Percentiles rank a stretch among this genome's conserved stretches.
These are phyloP conservation scores for Hylyphantes graminicola DNA, from an alignment of 1,140 invertebrate genomes.

Conservation along the genomic window DNA sequence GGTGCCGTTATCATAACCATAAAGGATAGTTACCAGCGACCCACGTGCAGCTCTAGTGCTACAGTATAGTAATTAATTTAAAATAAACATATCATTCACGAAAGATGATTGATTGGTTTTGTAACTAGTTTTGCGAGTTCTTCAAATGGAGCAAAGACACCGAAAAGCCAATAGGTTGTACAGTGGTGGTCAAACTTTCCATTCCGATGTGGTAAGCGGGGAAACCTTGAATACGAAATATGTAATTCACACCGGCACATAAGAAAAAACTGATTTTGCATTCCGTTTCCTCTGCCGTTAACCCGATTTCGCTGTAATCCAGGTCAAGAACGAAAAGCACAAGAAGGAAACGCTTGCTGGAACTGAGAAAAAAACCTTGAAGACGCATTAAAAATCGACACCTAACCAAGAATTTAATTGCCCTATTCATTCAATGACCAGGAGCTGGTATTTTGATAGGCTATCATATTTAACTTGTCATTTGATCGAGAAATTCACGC, in stretches of 20 bases:
- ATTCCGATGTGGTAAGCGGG: not conserved
- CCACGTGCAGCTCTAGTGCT: too few species aligned
- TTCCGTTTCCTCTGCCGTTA: conserved; percentile 12
- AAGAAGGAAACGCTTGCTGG: conserved; percentile 6
- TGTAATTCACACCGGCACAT: conserved; percentile 26
- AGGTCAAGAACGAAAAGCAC: conserved; percentile 54
- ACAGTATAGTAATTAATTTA: too few species aligned
- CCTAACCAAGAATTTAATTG: conserved; percentile 49
- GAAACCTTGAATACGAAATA: conserved; percentile 26
- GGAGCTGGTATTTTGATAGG: not conserved
- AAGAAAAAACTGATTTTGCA: conserved; percentile 23
- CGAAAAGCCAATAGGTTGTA: not conserved
- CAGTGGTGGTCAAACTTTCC: conserved; percentile 27
- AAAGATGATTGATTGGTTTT: too few species aligned
- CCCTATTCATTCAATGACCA: conserved; percentile 44
- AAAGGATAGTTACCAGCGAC: too few species aligned
- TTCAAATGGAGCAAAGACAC: not conserved
- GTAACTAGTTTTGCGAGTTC: too few species aligned
- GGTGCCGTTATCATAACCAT: too few species aligned
- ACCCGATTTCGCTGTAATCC: conserved; percentile 44
- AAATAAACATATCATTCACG: too few species aligned
- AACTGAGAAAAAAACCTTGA: conserved; percentile 38
- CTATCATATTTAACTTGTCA: too few species aligned
- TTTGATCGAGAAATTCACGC: too few species aligned
- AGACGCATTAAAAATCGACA: conserved; percentile 49